Evolutionary conservation across 1,140 invertebrate genomes (phyloP).

Genomic region (Sitobion miscanthi): DNA sequence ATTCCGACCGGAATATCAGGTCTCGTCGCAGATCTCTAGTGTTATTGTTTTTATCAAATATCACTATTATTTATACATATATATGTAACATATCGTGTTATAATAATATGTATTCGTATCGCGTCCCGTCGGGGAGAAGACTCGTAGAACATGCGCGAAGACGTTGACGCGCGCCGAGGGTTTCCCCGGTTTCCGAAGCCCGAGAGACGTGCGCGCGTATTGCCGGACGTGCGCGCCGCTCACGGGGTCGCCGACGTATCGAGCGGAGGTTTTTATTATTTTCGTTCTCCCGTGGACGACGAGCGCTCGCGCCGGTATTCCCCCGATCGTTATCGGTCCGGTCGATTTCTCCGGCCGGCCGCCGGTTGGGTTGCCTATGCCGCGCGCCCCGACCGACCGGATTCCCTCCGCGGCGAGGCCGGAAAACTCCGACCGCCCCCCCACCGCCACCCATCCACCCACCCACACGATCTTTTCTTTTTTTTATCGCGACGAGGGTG

Average conservation of each 20-base stretch:
- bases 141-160: too few species aligned
- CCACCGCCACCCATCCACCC: background rate
- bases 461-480: background rate
- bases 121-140: background rate
- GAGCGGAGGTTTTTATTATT: background rate
- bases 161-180: background rate
- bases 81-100: background rate
- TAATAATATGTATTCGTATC: background rate
- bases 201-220: background rate
- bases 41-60: too few species aligned
- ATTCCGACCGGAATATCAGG: background rate
- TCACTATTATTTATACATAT: too few species aligned
- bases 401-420: background rate
- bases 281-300: background rate
- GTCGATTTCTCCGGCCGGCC: slow-evolving; percentile 42
- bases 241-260: background rate
- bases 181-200: background rate
- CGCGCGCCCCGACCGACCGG: background rate
- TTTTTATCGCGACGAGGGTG: background rate
- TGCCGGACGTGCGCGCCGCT: background rate
- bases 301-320: slow-evolving; percentile 35
- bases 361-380: slow-evolving; percentile 31
- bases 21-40: background rate
- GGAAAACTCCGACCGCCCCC: background rate
- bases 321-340: slow-evolving; percentile 34